Percentiles rank a stretch among this genome's conserved stretches.
Evolutionary conservation across 2,113 vertebrate species (phyloP).

Genomic region (Piprites chloris): DNA sequence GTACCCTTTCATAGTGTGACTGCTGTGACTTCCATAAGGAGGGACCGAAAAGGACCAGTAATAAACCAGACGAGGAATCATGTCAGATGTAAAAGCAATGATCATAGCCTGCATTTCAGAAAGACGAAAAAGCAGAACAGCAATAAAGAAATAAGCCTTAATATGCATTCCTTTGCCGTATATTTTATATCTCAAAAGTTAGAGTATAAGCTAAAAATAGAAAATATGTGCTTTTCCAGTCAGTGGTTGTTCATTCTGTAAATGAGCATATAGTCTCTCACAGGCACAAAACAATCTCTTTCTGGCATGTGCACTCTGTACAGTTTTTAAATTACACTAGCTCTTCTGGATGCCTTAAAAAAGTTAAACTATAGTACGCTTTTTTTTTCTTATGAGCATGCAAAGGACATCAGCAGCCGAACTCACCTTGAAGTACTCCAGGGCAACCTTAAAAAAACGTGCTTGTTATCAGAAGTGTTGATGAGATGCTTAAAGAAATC

Average conservation of each 20-base stretch:
- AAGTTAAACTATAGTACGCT: background rate
- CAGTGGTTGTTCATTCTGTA: background rate
- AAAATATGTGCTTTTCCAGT: background rate
- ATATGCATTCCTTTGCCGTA: background rate
- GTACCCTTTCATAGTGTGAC: conserved; percentile 86
- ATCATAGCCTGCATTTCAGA: conserved; percentile 84
- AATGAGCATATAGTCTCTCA: background rate
- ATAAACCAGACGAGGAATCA: conserved; percentile 94
- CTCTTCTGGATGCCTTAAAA: background rate
- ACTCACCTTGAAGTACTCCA: background rate
- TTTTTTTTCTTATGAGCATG: background rate
- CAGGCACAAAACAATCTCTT: background rate
- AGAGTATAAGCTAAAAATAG: conserved; percentile 24
- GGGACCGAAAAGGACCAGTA: conserved; percentile 92
- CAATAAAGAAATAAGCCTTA: background rate
- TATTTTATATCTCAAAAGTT: background rate
- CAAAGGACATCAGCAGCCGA: background rate
- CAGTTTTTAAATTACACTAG: background rate
- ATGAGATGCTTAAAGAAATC: background rate
- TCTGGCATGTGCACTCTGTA: background rate
- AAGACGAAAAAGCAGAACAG: background rate
- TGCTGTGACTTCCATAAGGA: conserved; percentile 75
- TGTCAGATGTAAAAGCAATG: conserved; percentile 93
- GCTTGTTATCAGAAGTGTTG: background rate
- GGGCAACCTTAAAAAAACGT: background rate